phyloP scores from a whole-genome alignment of 2,888 invertebrate genomes.

The Galeopsomyia nigrocyanea region DNA sequence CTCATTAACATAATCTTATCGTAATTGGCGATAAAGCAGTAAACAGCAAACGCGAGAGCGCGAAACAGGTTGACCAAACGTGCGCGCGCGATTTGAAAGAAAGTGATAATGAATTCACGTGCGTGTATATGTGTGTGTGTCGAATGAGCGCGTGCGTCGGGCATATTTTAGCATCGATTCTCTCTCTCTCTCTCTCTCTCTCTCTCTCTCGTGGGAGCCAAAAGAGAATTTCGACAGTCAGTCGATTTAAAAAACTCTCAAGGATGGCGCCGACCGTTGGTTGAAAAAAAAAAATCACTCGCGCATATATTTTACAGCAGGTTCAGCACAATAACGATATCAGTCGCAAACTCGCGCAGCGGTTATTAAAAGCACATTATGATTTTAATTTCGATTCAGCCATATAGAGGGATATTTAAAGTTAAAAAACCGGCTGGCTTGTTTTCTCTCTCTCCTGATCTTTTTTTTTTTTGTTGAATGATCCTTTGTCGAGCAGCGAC shows the following conservation, averaged over 20 bases:
- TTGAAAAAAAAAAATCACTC: slow-evolving; percentile 18
- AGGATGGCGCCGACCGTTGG: slow-evolving; percentile 34
- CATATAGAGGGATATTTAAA: slow-evolving; percentile 14
- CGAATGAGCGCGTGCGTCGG: no score
- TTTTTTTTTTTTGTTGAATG: no score
- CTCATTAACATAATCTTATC: slow-evolving; percentile 43
- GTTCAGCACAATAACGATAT: no score
- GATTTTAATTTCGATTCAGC: no score
- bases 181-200: neutral
- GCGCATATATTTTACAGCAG: slow-evolving; percentile 5
- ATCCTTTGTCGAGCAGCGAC: no score
- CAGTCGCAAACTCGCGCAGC: no score
- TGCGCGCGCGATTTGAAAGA: slow-evolving; percentile 32
- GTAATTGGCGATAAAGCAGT: slow-evolving; percentile 38
- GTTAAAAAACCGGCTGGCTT: slow-evolving; percentile 13
- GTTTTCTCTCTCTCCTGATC: neutral
- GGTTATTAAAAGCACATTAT: no score
- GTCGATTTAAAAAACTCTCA: slow-evolving; percentile 31
- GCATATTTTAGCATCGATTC: neutral
- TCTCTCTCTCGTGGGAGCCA: neutral
- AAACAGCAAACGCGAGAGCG: neutral
- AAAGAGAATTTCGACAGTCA: neutral
- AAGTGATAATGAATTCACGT: slow-evolving; percentile 41
- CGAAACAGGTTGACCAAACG: neutral
- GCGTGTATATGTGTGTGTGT: no score